Evolutionary conservation across 2,113 vertebrate genomes (phyloP), one percentile per base, ranked within the genome.

Genomic region (Dendropsophus ebraccatus): DNA sequence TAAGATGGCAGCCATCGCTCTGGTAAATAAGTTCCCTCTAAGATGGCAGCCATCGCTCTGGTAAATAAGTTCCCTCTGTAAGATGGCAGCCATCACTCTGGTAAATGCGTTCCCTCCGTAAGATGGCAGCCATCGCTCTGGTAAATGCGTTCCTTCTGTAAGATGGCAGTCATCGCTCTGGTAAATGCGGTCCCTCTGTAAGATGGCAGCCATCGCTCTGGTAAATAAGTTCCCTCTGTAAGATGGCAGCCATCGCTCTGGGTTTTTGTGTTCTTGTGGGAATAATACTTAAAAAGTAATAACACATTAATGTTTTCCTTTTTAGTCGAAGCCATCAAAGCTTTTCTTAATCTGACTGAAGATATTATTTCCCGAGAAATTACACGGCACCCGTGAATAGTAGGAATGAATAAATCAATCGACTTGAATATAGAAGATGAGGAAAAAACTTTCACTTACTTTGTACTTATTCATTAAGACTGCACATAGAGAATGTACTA

Each of bases 261-360:
- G n/a, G n/a, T 62, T 41, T 82, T 4, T 69, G 21, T 47, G 70
- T 74, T 83, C 82, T 74, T 41, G 16, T 58, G 70, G 70, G 70
- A 74, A 75, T 83, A 74, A 73, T 74, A 49, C 69, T 83, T 83
- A 83, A 83, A 75, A 83, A 45, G 50, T 74, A 75, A 58, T 83
- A 74, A 74, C 69, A 83, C 82, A 83, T 83, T 83, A 83, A 83
- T 83, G 82, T 73, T 58, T 56, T n/a, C 69, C 73, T 77, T 83
- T 83, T 30, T 74, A 54, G 50, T 74, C 41, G 47, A 58, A 75
- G 50, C 50, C 82, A 83, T 73, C 82, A 83, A 83, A 56, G 69
- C 32, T 74, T 83, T 83, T 60, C 67, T 69, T 58, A 83, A 83
- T 83, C 82, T 60, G 69, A 74, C 49, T 75, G 69, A 60, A 73